Percentiles rank a stretch among this genome's conserved stretches.
These are phyloP conservation scores for Peribatodes rhomboidaria DNA, from an alignment of 2,888 invertebrate genomes.

Conservation along the genomic window DNA sequence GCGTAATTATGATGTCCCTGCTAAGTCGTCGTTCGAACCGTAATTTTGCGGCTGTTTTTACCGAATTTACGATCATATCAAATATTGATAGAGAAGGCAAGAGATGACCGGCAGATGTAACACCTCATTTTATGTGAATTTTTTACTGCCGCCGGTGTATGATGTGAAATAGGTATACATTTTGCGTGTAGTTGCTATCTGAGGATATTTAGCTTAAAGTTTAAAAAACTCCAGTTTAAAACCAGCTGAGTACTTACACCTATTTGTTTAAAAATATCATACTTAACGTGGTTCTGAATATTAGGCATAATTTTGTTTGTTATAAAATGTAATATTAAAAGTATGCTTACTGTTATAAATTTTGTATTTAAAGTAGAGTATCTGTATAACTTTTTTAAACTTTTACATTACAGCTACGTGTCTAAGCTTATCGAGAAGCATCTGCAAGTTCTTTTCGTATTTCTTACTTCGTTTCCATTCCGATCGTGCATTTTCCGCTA, in stretches of 20 bases:
- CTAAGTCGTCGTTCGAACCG: constrained; percentile 2
- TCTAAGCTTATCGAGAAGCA: too few relatives aligned
- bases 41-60: constrained; percentile 26
- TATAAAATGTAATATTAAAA: too few relatives aligned
- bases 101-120: constrained; percentile 44
- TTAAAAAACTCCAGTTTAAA: not conserved
- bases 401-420: too few relatives aligned
- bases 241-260: not conserved
- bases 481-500: too few relatives aligned
- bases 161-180: constrained; percentile 20
- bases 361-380: too few relatives aligned
- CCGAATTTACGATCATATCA: constrained; percentile 44
- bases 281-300: too few relatives aligned
- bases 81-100: constrained; percentile 50
- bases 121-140: constrained; percentile 36
- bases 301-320: too few relatives aligned
- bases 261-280: too few relatives aligned
- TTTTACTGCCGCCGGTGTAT: constrained; percentile 33
- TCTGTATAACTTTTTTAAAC: too few relatives aligned
- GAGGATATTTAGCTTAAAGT: not conserved
- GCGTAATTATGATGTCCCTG: not conserved
- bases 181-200: constrained; percentile 8
- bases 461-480: too few relatives aligned
- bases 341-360: too few relatives aligned
- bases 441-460: too few relatives aligned